Evolutionary conservation across 2,797 vertebrate species (phyloP).

Genomic region (Anabacerthia variegaticeps): DNA sequence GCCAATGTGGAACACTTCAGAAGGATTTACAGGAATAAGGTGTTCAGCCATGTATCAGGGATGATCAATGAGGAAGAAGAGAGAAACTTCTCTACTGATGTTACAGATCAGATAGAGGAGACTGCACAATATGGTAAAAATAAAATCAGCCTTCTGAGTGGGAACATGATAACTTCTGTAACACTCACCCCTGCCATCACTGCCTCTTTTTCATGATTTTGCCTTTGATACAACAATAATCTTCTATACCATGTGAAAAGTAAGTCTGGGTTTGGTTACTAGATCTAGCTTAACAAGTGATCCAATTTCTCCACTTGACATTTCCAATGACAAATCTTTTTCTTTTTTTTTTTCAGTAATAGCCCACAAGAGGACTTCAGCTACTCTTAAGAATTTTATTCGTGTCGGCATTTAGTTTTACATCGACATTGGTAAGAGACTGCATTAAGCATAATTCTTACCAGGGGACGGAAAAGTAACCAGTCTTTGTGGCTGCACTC

Average conservation of each 20-base stretch:
- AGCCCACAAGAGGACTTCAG: neutral
- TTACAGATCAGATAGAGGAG: slow-evolving; percentile 30
- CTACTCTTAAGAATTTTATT: neutral
- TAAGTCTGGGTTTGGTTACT: neutral
- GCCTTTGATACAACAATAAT: slow-evolving; percentile 40
- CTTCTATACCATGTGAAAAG: neutral
- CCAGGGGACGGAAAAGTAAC: neutral
- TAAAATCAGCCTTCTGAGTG: slow-evolving; percentile 50
- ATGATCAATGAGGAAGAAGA: slow-evolving; percentile 61
- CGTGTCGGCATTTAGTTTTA: neutral
- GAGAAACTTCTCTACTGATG: slow-evolving; percentile 37
- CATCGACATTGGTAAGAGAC: neutral
- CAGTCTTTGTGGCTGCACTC: neutral
- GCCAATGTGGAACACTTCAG: slow-evolving; percentile 44
- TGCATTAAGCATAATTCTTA: neutral
- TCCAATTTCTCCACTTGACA: neutral
- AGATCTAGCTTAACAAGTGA: slow-evolving; percentile 9
- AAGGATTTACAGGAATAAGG: slow-evolving; percentile 36
- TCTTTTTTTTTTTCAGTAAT: neutral
- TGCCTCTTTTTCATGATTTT: slow-evolving; percentile 16
- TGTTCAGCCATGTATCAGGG: neutral
- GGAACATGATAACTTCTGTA: slow-evolving; percentile 39
- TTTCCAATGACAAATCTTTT: neutral
- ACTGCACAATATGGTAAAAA: slow-evolving; percentile 55
- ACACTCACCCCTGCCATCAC: slow-evolving; percentile 19